Evolutionary conservation across 1,140 invertebrate genomes (phyloP).

Genomic region (Zaprionus davidi): DNA sequence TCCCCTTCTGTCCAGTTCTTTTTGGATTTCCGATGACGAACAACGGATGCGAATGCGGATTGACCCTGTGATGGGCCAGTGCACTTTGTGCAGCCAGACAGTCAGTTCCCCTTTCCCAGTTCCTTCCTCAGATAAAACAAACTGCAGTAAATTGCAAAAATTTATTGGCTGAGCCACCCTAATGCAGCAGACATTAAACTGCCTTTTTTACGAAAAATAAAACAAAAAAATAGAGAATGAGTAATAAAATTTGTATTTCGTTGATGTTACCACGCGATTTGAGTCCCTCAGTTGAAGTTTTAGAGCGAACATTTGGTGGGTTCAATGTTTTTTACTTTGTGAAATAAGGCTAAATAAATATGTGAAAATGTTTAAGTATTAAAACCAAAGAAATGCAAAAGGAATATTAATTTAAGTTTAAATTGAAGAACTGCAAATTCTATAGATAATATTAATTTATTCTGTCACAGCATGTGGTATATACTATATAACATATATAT

Average conservation of each 20-base stretch:
- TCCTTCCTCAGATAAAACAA: constrained; percentile 3
- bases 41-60: constrained; percentile 19
- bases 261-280: constrained; percentile 52
- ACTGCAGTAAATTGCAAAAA: constrained; percentile 51
- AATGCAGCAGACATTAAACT: constrained; percentile 61
- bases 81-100: constrained; percentile 54
- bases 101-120: not conserved
- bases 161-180: constrained; percentile 69
- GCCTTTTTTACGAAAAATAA: constrained; percentile 36
- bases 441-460: not conserved
- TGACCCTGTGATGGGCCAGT: constrained; percentile 68
- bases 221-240: constrained; percentile 38
- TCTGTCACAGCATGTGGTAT: not conserved
- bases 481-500: not conserved
- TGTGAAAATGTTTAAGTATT: not conserved
- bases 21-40: constrained; percentile 32
- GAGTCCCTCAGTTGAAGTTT: constrained; percentile 8
- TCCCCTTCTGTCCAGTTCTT: constrained; percentile 6
- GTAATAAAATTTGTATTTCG: constrained; percentile 46
- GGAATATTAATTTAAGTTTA: not conserved
- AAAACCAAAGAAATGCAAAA: not conserved
- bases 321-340: constrained; percentile 3
- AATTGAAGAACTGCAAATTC: too few relatives aligned
- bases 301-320: not conserved
- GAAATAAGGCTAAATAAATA: constrained; percentile 4